Evolutionary conservation across 1,140 invertebrate species (phyloP).

Genomic region (Mactra quadrangularis): DNA sequence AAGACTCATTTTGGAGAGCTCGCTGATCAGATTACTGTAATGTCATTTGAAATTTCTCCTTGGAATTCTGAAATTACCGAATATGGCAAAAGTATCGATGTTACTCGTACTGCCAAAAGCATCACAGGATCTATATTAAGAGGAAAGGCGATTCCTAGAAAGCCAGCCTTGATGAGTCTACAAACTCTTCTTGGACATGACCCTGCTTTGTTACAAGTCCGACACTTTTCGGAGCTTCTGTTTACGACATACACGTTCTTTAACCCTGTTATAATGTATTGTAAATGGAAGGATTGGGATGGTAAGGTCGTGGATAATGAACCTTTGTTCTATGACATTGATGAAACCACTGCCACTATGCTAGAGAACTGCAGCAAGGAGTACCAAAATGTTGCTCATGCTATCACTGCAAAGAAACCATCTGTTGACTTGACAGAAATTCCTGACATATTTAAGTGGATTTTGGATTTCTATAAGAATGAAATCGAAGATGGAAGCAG

Average conservation of each 20-base stretch:
- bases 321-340: slow-evolving; percentile 75
- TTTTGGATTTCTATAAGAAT: slow-evolving; percentile 64
- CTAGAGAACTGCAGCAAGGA: slow-evolving; percentile 72
- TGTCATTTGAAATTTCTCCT: slow-evolving; percentile 71
- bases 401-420: slow-evolving; percentile 60
- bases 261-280: slow-evolving; percentile 74
- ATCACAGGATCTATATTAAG: slow-evolving; percentile 65
- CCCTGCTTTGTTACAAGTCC: slow-evolving; percentile 61
- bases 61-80: slow-evolving; percentile 73
- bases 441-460: slow-evolving; percentile 73
- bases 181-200: slow-evolving; percentile 66
- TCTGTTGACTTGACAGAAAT: slow-evolving; percentile 68
- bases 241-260: slow-evolving; percentile 72
- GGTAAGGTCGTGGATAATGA: slow-evolving; percentile 68
- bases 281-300: slow-evolving; percentile 77
- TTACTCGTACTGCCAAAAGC: slow-evolving; percentile 53
- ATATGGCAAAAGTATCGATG: slow-evolving; percentile 70
- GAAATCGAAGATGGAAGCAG: slow-evolving; percentile 68
- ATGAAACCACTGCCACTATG: slow-evolving; percentile 64
- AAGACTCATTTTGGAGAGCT: slow-evolving; percentile 58
- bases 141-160: slow-evolving; percentile 61
- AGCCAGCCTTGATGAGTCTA: slow-evolving; percentile 68
- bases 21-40: slow-evolving; percentile 64
- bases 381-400: slow-evolving; percentile 66
- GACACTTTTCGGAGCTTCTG: slow-evolving; percentile 70